A percentile compares a stretch with the other conserved stretches of the same genome.
These are phyloP conservation scores for Mystacornis crossleyi DNA, from an alignment of 2,113 vertebrate species.

Conservation along the genomic window DNA sequence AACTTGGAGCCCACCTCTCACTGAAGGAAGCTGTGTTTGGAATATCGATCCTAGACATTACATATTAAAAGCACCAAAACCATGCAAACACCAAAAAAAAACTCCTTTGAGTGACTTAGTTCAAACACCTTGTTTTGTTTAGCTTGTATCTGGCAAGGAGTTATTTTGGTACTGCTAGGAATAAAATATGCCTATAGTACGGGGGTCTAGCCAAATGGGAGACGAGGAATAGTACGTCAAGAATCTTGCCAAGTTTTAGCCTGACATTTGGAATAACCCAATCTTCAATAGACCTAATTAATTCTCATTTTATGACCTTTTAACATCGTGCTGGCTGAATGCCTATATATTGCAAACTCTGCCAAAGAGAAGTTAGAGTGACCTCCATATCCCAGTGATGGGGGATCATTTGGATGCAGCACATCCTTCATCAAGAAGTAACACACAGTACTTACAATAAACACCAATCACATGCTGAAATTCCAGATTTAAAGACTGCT, in stretches of 20 bases:
- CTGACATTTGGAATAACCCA: not conserved
- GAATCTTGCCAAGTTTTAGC: not conserved
- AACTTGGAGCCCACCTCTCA: not conserved
- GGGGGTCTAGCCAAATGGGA: not conserved
- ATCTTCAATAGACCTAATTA: not conserved
- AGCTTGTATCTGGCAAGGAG: not conserved
- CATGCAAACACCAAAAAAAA: not conserved
- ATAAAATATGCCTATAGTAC: not conserved
- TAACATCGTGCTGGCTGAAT: not conserved
- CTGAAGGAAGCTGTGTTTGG: not conserved
- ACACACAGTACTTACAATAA: not conserved
- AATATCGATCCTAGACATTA: not conserved
- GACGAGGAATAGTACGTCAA: not conserved
- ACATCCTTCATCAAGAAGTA: not conserved
- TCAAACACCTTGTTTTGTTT: not conserved
- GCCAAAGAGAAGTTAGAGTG: not conserved
- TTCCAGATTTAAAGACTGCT: not conserved
- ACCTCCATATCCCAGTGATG: not conserved
- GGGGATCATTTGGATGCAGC: not conserved
- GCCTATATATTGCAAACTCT: not conserved
- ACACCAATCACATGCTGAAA: not conserved
- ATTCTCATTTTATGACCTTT: not conserved
- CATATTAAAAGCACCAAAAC: not conserved
- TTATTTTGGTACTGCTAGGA: not conserved
- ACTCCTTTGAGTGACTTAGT: not conserved